phyloP scores from a whole-genome alignment of 2,888 invertebrate genomes.

The Cantharis flavilabris region DNA sequence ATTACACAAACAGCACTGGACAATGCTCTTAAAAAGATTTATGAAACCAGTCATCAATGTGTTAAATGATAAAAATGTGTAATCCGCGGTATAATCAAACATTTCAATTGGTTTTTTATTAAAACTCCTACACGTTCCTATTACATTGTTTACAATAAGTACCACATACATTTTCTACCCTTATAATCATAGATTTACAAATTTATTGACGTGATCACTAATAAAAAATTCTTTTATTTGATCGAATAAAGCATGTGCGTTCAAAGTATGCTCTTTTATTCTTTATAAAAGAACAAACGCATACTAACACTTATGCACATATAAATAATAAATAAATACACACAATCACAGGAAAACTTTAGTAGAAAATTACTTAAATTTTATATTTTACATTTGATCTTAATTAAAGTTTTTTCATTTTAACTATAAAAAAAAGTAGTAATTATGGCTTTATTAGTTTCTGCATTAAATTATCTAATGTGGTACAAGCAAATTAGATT shows the following conservation, averaged over 20 bases:
- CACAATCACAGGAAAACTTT: constrained; percentile 2
- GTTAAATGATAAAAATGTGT: not conserved
- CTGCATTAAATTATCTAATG: not conserved
- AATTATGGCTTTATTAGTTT: not conserved
- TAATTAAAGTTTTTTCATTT: not conserved
- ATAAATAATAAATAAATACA: constrained; percentile 1
- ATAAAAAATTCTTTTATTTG: not conserved
- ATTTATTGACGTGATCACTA: not conserved
- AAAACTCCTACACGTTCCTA: not conserved
- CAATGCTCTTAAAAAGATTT: not conserved
- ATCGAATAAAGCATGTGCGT: constrained; percentile 3
- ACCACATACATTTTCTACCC: constrained; percentile 1
- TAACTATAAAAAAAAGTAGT: not conserved
- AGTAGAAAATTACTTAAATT: constrained; percentile 1
- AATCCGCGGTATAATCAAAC: not conserved
- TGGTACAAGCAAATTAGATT: not conserved
- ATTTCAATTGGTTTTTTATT: not conserved
- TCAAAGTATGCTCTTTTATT: not conserved
- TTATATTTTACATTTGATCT: not conserved
- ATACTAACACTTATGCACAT: not conserved
- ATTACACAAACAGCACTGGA: not conserved
- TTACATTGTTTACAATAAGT: constrained; percentile 6
- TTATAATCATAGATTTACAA: not conserved
- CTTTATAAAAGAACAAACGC: not conserved
- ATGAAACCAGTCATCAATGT: not conserved